Conservation (phyloP, 2,113 vertebrate genomes). For the Apus apus region DNA sequence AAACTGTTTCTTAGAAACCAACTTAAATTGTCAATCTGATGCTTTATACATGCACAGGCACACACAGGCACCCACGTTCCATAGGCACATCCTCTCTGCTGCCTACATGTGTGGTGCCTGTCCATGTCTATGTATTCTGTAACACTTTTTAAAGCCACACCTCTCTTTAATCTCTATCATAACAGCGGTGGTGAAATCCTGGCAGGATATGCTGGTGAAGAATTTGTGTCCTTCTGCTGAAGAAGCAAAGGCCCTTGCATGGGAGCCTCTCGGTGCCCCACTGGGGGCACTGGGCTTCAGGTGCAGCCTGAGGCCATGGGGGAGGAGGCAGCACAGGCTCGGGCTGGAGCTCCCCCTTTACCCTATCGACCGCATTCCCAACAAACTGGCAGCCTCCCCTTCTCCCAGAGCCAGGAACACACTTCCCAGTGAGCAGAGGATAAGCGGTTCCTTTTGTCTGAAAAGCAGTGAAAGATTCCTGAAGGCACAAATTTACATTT, state of each 20-base stretch:
- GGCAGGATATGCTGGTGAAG: neutral
- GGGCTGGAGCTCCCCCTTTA: neutral
- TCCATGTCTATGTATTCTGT: rapidly evolving
- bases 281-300: neutral
- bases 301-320: neutral
- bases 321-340: neutral
- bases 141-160: rapidly evolving
- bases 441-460: neutral
- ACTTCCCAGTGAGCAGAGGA: rapidly evolving
- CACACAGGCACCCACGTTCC: neutral
- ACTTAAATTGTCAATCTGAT: neutral
- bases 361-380: rapidly evolving
- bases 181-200: neutral
- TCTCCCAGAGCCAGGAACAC: rapidly evolving
- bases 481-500: slow-evolving; percentile 23
- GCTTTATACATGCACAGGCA: neutral
- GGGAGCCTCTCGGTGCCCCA: neutral
- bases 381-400: neutral
- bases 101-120: rapidly evolving
- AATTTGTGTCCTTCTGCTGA: rapidly evolving
- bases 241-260: neutral
- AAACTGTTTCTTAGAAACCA: slow-evolving; percentile 44
- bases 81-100: neutral
- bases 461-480: neutral
- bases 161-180: neutral